Conservation (phyloP, 1,140 invertebrate species). For the Neodiprion virginianus region DNA sequence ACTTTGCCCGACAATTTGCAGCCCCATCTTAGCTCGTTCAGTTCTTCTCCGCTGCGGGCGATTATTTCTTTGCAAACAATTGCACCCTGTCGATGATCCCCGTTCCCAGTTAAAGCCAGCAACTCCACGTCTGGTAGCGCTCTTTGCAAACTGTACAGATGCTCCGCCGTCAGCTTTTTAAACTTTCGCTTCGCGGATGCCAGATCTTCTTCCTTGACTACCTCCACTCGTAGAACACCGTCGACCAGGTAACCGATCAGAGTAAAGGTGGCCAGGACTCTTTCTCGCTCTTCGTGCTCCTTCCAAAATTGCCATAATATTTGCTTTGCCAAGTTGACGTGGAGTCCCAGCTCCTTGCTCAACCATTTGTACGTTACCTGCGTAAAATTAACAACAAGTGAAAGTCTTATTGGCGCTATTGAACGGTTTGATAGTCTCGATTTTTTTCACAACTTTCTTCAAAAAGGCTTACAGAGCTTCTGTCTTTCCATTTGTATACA, state of each 20-base stretch:
- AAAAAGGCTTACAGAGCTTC: slow-evolving; percentile 14
- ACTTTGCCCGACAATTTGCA: neutral
- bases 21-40: slow-evolving; percentile 23
- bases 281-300: slow-evolving; percentile 38
- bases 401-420: slow-evolving; percentile 4
- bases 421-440: slow-evolving; percentile 1
- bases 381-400: slow-evolving; percentile 26
- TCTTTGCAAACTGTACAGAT: slow-evolving; percentile 59
- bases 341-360: slow-evolving; percentile 53
- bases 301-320: slow-evolving; percentile 50
- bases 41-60: slow-evolving; percentile 42
- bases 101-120: slow-evolving; percentile 41
- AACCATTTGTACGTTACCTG: slow-evolving; percentile 60
- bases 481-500: neutral
- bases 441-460: slow-evolving; percentile 5
- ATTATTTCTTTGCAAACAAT: slow-evolving; percentile 49
- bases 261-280: slow-evolving; percentile 46
- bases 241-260: slow-evolving; percentile 50
- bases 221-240: slow-evolving; percentile 49
- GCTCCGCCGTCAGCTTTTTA: slow-evolving; percentile 48
- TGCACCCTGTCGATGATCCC: slow-evolving; percentile 47
- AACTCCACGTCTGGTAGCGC: slow-evolving; percentile 44
- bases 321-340: slow-evolving; percentile 56
- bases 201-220: slow-evolving; percentile 47
- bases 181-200: slow-evolving; percentile 47